A percentile compares a stretch with the other conserved stretches of the same genome.
Conservation (phyloP, 1,140 invertebrate species). For the Drosophila nigrodunni region DNA sequence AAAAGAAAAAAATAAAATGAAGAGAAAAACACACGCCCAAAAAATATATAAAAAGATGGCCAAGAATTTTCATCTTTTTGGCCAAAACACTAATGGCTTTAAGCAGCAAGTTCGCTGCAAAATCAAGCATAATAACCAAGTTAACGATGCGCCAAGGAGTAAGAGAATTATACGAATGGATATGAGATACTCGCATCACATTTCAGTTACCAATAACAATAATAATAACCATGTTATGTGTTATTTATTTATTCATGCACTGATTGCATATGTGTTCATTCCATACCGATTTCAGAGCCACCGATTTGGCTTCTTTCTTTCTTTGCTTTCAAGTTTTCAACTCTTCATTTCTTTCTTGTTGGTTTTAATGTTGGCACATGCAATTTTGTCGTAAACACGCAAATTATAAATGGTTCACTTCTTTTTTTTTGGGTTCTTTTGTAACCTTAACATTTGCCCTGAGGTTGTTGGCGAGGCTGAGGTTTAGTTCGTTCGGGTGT, state of each 20-base stretch:
- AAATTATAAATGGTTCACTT: constrained; percentile 63
- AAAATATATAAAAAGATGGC: background rate
- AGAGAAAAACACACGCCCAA: too few relatives aligned
- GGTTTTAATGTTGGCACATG: constrained; percentile 47
- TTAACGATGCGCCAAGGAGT: constrained; percentile 30
- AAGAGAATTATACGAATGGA: background rate
- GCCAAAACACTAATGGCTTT: constrained; percentile 24
- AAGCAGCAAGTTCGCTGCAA: constrained; percentile 34
- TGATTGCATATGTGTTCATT: constrained; percentile 18
- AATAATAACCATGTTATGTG: constrained; percentile 12
- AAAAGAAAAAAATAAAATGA: background rate
- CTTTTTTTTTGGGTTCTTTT: constrained; percentile 4
- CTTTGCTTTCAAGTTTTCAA: constrained; percentile 17
- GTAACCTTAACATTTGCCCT: constrained; percentile 70
- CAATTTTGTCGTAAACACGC: constrained; percentile 72
- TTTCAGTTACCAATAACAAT: constrained; percentile 11
- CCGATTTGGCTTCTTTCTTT: too few relatives aligned
- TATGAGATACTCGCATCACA: background rate
- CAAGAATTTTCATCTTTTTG: constrained; percentile 23
- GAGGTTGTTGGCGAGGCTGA: constrained; percentile 5
- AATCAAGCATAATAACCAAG: constrained; percentile 20
- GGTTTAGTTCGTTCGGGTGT: background rate
- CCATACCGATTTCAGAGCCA: too few relatives aligned
- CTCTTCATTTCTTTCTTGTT: constrained; percentile 16
- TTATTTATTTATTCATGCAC: background rate